Evolutionary conservation across 2,888 invertebrate species (phyloP).

Genomic region (Rosalia funebris): DNA sequence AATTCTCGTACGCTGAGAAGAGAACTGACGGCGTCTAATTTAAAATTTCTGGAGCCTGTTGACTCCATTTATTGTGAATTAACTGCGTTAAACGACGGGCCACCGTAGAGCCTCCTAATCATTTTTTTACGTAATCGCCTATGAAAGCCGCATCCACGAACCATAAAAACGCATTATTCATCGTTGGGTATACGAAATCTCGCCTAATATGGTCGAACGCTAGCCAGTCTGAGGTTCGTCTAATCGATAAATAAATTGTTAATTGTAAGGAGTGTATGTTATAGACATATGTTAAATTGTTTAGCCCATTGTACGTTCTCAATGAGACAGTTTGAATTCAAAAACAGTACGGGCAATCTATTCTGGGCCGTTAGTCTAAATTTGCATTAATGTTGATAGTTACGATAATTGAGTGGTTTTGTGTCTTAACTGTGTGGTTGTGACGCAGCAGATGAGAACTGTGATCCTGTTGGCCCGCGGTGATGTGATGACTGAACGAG

Average conservation of each 20-base stretch:
- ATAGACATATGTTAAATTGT: constrained; percentile 10
- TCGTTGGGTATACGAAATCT: constrained; percentile 20
- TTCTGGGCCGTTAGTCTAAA: constrained; percentile 1
- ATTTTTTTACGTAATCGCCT: constrained; percentile 6
- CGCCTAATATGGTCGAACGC: constrained; percentile 17
- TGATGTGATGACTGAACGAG: too few species aligned
- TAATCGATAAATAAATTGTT: constrained; percentile 20
- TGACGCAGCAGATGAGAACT: neutral
- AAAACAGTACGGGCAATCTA: constrained; percentile 12
- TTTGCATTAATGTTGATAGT: constrained; percentile 7
- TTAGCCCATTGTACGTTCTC: neutral
- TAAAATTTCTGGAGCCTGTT: too few species aligned
- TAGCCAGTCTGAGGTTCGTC: constrained; percentile 1
- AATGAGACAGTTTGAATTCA: constrained; percentile 12
- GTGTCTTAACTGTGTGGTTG: constrained; percentile 11
- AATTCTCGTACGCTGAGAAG: too few species aligned
- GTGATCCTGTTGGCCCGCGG: neutral
- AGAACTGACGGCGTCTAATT: too few species aligned
- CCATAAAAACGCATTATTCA: constrained; percentile 17
- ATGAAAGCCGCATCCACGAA: neutral
- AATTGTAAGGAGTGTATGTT: constrained; percentile 1
- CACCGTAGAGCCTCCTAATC: neutral
- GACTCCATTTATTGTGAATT: neutral
- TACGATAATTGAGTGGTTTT: neutral
- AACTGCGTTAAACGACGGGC: neutral